Base-by-base conservation (phyloP, 23 tunicate species). In the Styela clava region DNA sequence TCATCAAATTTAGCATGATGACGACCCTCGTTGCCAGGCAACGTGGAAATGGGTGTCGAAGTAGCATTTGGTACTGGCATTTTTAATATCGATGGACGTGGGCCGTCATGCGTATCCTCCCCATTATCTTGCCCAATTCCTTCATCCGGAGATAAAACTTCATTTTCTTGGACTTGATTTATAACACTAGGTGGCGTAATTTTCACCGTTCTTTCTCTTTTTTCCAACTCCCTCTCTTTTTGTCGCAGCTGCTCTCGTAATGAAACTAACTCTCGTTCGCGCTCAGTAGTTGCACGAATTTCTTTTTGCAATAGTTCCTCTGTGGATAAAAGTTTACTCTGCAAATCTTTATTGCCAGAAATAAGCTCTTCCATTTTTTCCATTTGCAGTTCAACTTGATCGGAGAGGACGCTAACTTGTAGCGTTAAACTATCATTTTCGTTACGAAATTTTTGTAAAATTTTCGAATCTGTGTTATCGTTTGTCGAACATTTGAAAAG, bases 341-440 rank as follows among this genome's bases (percentile, higher is more conserved):
- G 28, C 62, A 74, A 34, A 30, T 74, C 80, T 26, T 74, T 74
- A 25, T 37, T 74, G 5, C 61, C 22, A 16, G 71, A 26, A 63
- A 82, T 73, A 3, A 86, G 9, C 73, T 91, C 97, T 1, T 71
- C 34, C 24, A 91, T 31, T 65, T 91, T 91, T 56, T 91, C 91
- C 29, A 85, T 79, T 79, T 91, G 97, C 16, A 91, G 78, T 52
- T 91, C 97, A 51, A 91, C 82, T 73, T 91, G 97, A 61, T 91
- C 97, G 18, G 87, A 35, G 12, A 91, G 74, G 3, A 91, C 87
- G 34, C 71, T 80, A 3, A 80, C 91, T 37, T 87, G 91, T 51
- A 87, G 68, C 30, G 91, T 52, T 2, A 87, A 68, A 19, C 78
- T 74, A 24, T 83, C 79, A 56, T 87, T 87, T 34, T 87, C 91